Evolutionary conservation across 1,140 invertebrate species (phyloP).

Genomic region (Zaprionus tsacasi): DNA sequence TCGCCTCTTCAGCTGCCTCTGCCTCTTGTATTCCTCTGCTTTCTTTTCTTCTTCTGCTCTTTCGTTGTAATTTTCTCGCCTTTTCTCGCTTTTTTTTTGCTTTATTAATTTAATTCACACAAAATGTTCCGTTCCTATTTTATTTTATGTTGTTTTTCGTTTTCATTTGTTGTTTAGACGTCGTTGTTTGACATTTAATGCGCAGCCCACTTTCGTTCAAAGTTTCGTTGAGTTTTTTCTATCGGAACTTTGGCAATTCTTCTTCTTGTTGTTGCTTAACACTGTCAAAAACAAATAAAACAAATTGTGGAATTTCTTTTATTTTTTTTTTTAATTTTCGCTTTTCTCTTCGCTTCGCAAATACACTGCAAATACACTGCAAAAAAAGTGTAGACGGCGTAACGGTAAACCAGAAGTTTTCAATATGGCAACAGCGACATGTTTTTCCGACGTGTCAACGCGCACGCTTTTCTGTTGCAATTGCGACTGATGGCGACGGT

Average conservation of each 20-base stretch:
- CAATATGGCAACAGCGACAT: not conserved
- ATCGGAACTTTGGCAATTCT: not conserved
- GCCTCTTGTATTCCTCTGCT: not conserved
- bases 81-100: not conserved
- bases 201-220: conserved; percentile 10
- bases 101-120: not conserved
- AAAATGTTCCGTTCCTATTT: not conserved
- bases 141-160: not conserved
- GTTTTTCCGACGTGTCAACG: conserved; percentile 1
- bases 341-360: not conserved
- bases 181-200: conserved; percentile 2
- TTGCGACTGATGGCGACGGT: not conserved
- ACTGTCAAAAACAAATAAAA: not conserved
- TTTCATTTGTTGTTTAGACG: not conserved
- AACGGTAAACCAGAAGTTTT: not conserved
- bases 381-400: not conserved
- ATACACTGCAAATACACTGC: not conserved
- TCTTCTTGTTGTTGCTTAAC: not conserved
- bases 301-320: not conserved
- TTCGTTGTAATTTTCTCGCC: not conserved
- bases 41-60: not conserved
- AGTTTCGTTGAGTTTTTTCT: not conserved
- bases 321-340: not conserved
- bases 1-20: not conserved
- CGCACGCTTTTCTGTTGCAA: not conserved